Base-by-base conservation (phyloP, 2,113 vertebrate species). In the Antechinus stuartii region DNA sequence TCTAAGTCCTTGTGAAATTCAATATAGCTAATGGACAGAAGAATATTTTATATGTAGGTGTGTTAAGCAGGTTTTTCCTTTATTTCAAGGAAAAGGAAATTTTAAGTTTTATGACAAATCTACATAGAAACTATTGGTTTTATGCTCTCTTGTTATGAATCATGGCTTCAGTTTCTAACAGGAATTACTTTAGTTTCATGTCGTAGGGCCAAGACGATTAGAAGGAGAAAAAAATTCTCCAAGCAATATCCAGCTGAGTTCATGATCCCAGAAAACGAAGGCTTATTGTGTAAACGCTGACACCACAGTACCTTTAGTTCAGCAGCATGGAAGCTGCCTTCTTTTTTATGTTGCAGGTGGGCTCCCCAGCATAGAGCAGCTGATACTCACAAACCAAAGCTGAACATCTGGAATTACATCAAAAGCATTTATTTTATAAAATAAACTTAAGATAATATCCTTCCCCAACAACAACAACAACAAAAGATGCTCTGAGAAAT, bases 241-340 rank as follows among this genome's bases (percentile, higher is more conserved):
- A 93, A 91, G 76, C 42, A 0, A 0, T 4, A 93, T 97, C 96
- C 95, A 92, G 94, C 97, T 96, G 98, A 97, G 98, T 98, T 98
- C 97, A 95, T 30, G 98, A 97, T 97, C 98, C 98, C 97, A 97
- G 98, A 96, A 97, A 96, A 97, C 92, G 95, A 98, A 98, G 98
- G 97, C 96, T 95, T 97, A 98, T 89, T 93, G 92, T 97, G 98
- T 26, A 97, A 96, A 97, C 95, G 94, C 96, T 96, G 97, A 96
- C 95, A 95, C 94, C 95, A 0, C 14, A 1, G 35, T 47, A 42
- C 91, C 68, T 35, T 5, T 16, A 92, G 93, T 54, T 42, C 14
- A 19, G 2, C 0, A 10, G 56, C 91, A 50, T 84, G 93, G n/a
- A 52, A 0, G 49, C n/a, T 7, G 0, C 3, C 1, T 68, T 2